These are phyloP conservation scores for Blastobasis lacticolella DNA, from an alignment of 2,888 invertebrate species.

Conservation along the genomic window DNA sequence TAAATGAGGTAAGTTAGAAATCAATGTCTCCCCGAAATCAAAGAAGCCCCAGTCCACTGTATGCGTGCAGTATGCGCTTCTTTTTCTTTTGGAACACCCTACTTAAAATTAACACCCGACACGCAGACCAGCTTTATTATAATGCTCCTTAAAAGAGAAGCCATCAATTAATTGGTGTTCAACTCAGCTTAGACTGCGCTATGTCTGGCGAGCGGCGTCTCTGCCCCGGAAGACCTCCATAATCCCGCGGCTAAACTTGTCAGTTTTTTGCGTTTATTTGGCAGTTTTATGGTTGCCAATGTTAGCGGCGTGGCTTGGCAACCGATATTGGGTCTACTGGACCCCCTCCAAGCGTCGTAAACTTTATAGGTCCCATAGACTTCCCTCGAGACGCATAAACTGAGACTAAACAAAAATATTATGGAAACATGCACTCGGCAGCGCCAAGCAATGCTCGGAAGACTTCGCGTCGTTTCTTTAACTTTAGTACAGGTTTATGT, in stretches of 20 bases:
- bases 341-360: conserved; percentile 32
- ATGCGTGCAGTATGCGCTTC: no score
- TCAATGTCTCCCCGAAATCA: no score
- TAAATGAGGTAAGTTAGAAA: no score
- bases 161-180: not conserved
- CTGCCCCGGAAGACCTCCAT: not conserved
- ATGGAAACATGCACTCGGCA: conserved; percentile 8
- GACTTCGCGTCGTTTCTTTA: no score
- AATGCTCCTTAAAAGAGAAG: no score
- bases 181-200: not conserved
- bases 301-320: conserved; percentile 17
- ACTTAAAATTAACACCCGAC: no score
- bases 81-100: no score
- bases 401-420: conserved; percentile 11
- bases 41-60: no score
- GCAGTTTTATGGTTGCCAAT: conserved; percentile 21
- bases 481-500: no score
- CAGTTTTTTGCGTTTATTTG: conserved; percentile 14
- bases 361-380: conserved; percentile 21
- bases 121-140: no score
- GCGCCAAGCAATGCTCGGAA: not conserved
- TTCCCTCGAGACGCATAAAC: conserved; percentile 8
- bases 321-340: conserved; percentile 22
- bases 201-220: not conserved
- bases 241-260: conserved; percentile 8